Evolutionary conservation across 1,140 invertebrate species (phyloP).

Genomic region (Plodia interpunctella): DNA sequence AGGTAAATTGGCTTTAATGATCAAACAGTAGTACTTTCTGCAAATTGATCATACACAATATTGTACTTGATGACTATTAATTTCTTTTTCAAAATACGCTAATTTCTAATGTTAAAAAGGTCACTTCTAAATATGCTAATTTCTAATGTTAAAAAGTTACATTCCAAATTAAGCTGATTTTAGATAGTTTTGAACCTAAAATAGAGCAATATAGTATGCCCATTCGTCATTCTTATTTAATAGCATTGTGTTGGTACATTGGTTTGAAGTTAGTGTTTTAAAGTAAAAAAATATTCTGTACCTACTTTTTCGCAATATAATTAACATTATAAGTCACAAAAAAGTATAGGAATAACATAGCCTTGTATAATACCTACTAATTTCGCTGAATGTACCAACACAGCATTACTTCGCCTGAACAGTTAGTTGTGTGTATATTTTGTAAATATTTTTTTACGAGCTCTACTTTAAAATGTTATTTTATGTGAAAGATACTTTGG

Average conservation of each 20-base stretch:
- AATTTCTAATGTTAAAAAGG: too few species aligned
- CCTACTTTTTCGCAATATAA: too few species aligned
- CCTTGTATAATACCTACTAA: background rate
- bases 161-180: constrained; percentile 1
- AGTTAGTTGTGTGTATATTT: constrained; percentile 36
- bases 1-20: background rate
- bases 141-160: background rate
- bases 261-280: background rate
- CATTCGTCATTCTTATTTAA: background rate
- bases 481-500: constrained; percentile 12
- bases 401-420: constrained; percentile 14
- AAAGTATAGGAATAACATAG: too few species aligned
- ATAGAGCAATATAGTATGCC: background rate
- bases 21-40: too few species aligned
- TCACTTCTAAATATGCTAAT: too few species aligned
- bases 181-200: background rate
- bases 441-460: constrained; percentile 41
- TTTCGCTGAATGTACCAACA: background rate
- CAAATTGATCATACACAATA: too few species aligned
- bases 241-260: background rate
- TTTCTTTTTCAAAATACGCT: too few species aligned
- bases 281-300: background rate
- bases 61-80: too few species aligned
- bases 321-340: too few species aligned
- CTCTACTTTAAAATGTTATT: constrained; percentile 16